These are phyloP conservation scores for Simalia tracyae DNA, from an alignment of 2,797 vertebrate genomes.

Conservation along the genomic window DNA sequence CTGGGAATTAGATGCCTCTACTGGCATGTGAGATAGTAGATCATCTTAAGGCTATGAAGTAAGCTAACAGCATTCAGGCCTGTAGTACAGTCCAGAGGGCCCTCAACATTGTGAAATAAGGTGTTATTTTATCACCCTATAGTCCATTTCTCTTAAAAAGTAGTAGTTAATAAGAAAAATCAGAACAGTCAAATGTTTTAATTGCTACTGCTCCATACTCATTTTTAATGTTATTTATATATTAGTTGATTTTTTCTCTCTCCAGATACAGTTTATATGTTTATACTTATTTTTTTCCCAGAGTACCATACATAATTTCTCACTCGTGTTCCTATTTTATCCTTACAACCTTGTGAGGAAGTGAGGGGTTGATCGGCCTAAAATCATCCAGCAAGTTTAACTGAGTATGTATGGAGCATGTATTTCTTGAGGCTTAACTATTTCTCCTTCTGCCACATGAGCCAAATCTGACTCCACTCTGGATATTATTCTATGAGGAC, in stretches of 20 bases:
- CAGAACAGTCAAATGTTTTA: background rate
- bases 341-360: too few species aligned
- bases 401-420: too few species aligned
- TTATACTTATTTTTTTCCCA: too few species aligned
- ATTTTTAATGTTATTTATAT: background rate
- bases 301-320: too few species aligned
- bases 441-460: too few species aligned
- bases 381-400: too few species aligned
- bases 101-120: background rate
- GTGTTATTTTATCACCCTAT: background rate
- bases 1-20: background rate
- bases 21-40: background rate
- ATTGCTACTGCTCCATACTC: background rate
- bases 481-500: too few species aligned
- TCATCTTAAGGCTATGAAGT: background rate
- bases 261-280: background rate
- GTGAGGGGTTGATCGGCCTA: background rate
- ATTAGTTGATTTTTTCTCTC: background rate
- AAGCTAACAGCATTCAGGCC: background rate
- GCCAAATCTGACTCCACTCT: too few species aligned
- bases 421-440: too few species aligned
- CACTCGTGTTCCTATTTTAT: too few species aligned
- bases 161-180: background rate
- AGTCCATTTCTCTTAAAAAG: background rate
- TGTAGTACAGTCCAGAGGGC: background rate